Evolutionary conservation across 2,797 vertebrate genomes (phyloP).

Genomic region (Dryobates pubescens): DNA sequence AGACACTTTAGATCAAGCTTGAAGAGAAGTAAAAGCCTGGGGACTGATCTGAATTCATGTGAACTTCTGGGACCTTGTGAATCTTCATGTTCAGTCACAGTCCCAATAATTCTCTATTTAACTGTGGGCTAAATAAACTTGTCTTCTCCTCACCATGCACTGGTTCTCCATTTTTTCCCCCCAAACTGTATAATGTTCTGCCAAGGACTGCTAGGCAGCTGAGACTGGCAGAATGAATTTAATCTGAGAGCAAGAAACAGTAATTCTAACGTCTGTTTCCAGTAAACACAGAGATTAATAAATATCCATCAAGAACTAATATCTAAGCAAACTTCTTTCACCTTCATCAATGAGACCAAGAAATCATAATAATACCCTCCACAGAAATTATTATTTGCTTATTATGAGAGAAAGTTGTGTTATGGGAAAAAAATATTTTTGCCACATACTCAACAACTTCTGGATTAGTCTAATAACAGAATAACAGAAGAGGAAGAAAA

Average conservation of each 20-base stretch:
- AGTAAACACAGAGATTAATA: neutral
- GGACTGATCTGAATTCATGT: neutral
- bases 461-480: neutral
- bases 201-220: neutral
- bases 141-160: neutral
- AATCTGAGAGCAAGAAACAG: neutral
- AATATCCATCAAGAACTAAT: neutral
- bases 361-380: neutral
- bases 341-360: neutral
- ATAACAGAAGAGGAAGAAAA: neutral
- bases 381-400: neutral
- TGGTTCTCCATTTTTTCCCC: neutral
- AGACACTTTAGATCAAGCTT: neutral
- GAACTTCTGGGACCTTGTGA: neutral
- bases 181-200: neutral
- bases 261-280: neutral
- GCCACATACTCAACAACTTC: neutral
- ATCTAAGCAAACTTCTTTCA: neutral
- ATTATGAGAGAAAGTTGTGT: neutral
- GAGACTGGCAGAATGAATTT: neutral
- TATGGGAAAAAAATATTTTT: neutral
- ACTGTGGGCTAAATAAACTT: neutral
- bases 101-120: neutral
- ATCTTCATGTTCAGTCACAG: neutral
- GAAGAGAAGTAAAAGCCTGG: neutral